Percentiles rank a stretch among this genome's conserved stretches.
Evolutionary conservation across 35 echinoderm and acorn worm species (phyloP).

Genomic region (Apostichopus parvimensis): DNA sequence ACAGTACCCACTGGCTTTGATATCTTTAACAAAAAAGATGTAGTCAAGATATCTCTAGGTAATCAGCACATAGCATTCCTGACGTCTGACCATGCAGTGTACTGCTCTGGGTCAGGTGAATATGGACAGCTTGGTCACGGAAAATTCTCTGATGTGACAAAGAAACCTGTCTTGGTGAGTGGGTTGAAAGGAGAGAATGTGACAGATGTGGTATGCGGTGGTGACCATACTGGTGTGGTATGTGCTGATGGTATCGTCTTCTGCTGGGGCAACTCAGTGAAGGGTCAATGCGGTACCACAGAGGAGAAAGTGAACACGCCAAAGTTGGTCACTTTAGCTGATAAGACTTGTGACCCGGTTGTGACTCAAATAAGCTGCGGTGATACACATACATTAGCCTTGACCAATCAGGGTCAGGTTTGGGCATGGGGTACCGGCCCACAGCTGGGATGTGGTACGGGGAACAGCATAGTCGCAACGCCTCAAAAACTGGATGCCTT

Average conservation of each 20-base stretch:
- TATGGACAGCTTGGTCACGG: slow-evolving; percentile 90
- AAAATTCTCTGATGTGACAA: slow-evolving; percentile 94
- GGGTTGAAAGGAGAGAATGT: slow-evolving; percentile 95
- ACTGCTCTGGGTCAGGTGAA: slow-evolving; percentile 79
- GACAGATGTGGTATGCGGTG: slow-evolving; percentile 89
- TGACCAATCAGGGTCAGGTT: slow-evolving; percentile 82
- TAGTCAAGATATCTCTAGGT: slow-evolving; percentile 90
- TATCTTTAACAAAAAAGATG: slow-evolving; percentile 75
- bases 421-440: slow-evolving; percentile 95
- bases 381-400: slow-evolving; percentile 84
- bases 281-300: slow-evolving; percentile 79
- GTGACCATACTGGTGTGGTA: slow-evolving; percentile 92
- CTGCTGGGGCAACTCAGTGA: slow-evolving; percentile 92
- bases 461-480: slow-evolving; percentile 67
- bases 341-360: slow-evolving; percentile 75
- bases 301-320: slow-evolving; percentile 80
- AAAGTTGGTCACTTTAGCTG: slow-evolving; percentile 72
- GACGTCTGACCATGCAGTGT: slow-evolving; percentile 72
- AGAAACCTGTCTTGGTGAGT: slow-evolving; percentile 86
- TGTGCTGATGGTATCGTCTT: slow-evolving; percentile 98
- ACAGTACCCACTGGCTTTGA: slow-evolving; percentile 70
- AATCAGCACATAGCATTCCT: slow-evolving; percentile 89
- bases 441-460: slow-evolving; percentile 89
- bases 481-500: slow-evolving; percentile 82
- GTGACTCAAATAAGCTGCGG: slow-evolving; percentile 90